Base-by-base conservation (phyloP, 2,113 vertebrate species). In the Actenoides lindsayi region DNA sequence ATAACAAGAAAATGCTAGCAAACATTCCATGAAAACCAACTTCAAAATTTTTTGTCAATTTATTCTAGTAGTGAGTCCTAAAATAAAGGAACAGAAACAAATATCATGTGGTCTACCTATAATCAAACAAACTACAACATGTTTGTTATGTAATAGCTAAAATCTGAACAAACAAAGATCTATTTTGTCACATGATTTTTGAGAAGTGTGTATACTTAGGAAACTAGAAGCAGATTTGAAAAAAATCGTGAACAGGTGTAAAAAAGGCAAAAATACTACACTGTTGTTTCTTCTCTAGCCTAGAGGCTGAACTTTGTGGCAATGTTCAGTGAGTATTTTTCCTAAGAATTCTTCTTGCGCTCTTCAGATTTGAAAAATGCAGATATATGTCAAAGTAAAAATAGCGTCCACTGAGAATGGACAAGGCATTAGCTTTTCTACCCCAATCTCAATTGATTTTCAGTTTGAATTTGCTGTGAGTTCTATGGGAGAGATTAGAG, bases 391-490 rank as follows among this genome's bases (percentile, higher is more conserved):
- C 62, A 42, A 82, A 82, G n/a, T 48, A 60, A 92, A 94, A 91
- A 68, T 60, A 90, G 93, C 71, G 56, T 17, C 42, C 33, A 37
- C 33, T 59, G 62, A 77, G 80, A 95, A 60, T 8, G 15, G 33
- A 90, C 60, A 64, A 75, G 35, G 12, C 1, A 0, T 79, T 71
- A 65, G 19, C 16, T 93, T 92, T 69, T 80, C 44, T 93, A 71
- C 46, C 75, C 73, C 44, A 54, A 17, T 75, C n/a, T 87, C 80
- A 76, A 65, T 84, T 94, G 64, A 85, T 92, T 91, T 95, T 82
- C 50, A 76, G 6, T 69, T 92, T 94, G 80, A 25, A 71, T 92
- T 89, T 92, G 10, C 41, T n/a, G 10, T 71, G 69, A 84, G 44
- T 94, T 90, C 42, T 79, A 35, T 63, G 20, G 35, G 30, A 76